These are phyloP conservation scores for Dugesia japonica DNA, from an alignment of 2,888 invertebrate genomes.

Conservation along the genomic window DNA sequence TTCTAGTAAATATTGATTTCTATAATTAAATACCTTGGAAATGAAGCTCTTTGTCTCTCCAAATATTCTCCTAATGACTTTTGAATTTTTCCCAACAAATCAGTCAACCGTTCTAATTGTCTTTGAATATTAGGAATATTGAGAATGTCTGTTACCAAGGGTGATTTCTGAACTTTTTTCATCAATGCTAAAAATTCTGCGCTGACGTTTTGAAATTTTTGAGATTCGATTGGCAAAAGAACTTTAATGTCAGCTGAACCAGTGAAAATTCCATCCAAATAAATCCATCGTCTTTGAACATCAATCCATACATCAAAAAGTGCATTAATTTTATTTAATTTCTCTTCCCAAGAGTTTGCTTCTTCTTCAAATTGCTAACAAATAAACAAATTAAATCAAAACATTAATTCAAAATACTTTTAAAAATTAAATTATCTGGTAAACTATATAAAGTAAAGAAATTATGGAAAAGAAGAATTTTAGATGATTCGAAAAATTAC, in stretches of 20 bases:
- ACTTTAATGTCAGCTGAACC: slow-evolving; percentile 93
- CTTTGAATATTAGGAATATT: slow-evolving; percentile 83
- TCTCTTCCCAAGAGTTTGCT: slow-evolving; percentile 95
- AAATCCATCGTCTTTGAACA: slow-evolving; percentile 96
- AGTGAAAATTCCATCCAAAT: slow-evolving; percentile 92
- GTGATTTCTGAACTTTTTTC: slow-evolving; percentile 94
- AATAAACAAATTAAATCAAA: neutral
- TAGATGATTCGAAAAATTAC: too few relatives aligned
- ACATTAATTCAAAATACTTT: neutral
- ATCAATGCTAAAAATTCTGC: slow-evolving; percentile 92
- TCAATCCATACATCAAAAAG: slow-evolving; percentile 99
- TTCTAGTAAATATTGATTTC: too few relatives aligned
- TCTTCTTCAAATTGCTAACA: slow-evolving; percentile 82
- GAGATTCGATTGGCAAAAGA: slow-evolving; percentile 85
- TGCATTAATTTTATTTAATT: slow-evolving; percentile 86
- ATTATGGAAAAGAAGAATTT: too few relatives aligned
- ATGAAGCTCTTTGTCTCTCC: slow-evolving; percentile 86
- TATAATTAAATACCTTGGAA: slow-evolving; percentile 53
- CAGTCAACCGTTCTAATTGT: slow-evolving; percentile 81
- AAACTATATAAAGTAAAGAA: too few relatives aligned
- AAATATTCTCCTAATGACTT: slow-evolving; percentile 98
- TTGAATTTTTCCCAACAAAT: slow-evolving; percentile 90
- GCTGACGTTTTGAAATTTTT: slow-evolving; percentile 74
- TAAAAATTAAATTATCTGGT: too few relatives aligned
- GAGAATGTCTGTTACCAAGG: slow-evolving; percentile 93